phyloP scores from a whole-genome alignment of 2,888 invertebrate species.

The Oegoconia quadripuncta region DNA sequence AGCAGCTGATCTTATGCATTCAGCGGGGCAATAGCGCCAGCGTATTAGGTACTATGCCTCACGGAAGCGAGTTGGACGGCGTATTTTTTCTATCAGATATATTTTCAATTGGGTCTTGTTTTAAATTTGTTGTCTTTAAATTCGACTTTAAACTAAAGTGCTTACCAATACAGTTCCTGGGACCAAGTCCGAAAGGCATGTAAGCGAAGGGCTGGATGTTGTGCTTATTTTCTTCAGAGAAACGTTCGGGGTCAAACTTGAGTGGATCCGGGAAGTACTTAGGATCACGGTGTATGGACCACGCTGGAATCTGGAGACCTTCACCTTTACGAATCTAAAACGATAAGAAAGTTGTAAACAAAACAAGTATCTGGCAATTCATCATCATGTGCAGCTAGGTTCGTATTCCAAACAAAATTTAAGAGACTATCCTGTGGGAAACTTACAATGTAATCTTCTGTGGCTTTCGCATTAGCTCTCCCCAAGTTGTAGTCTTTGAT shows the following conservation, averaged over 20 bases:
- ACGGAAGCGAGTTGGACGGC: no score
- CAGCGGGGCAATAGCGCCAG: no score
- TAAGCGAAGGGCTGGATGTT: slow-evolving; percentile 7
- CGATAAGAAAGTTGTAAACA: neutral
- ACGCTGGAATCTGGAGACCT: slow-evolving; percentile 13
- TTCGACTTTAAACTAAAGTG: no score
- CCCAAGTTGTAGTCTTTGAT: slow-evolving; percentile 64
- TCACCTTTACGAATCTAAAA: slow-evolving; percentile 32
- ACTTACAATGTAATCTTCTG: slow-evolving; percentile 49
- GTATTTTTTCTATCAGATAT: no score
- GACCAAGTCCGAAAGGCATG: slow-evolving; percentile 5
- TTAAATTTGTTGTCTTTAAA: no score
- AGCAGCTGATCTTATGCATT: no score
- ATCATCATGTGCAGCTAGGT: slow-evolving; percentile 3
- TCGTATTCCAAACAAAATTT: no score
- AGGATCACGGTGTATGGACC: neutral
- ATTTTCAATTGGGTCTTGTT: no score
- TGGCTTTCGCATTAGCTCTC: slow-evolving; percentile 37
- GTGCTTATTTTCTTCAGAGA: slow-evolving; percentile 8
- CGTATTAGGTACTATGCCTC: no score
- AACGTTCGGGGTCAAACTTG: slow-evolving; percentile 11
- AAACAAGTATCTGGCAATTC: neutral
- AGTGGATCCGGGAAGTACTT: slow-evolving; percentile 6
- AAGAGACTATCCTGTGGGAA: neutral
- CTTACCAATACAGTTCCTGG: slow-evolving; percentile 7